phyloP scores from a whole-genome alignment of 2,888 invertebrate species.

The Brenthis hecate region DNA sequence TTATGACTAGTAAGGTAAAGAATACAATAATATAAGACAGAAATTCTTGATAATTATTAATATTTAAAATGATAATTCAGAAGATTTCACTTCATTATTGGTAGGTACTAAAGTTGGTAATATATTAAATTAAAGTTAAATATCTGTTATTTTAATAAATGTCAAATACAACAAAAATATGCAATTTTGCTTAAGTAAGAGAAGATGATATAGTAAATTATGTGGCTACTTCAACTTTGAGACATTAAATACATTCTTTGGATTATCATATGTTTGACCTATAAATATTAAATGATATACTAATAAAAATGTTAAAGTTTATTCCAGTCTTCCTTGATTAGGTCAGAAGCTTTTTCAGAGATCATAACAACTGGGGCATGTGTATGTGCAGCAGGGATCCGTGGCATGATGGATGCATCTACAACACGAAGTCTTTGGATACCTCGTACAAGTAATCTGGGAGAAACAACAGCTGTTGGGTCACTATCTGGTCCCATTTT shows the following conservation, averaged over 20 bases:
- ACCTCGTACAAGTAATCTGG: slow-evolving; percentile 73
- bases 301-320: slow-evolving; percentile 7
- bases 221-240: background rate
- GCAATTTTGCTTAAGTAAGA: no score
- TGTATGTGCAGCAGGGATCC: slow-evolving; percentile 79
- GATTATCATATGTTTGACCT: background rate
- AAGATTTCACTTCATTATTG: no score
- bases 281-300: background rate
- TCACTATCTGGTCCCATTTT: slow-evolving; percentile 87
- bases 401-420: slow-evolving; percentile 80
- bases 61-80: no score
- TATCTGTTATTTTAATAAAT: no score
- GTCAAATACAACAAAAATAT: no score
- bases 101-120: no score
- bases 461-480: slow-evolving; percentile 84
- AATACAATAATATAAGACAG: background rate
- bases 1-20: slow-evolving; percentile 8
- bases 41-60: no score
- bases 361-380: slow-evolving; percentile 81
- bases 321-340: slow-evolving; percentile 78
- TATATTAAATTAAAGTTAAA: no score
- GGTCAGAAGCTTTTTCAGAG: slow-evolving; percentile 78
- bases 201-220: background rate
- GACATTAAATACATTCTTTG: slow-evolving; percentile 18
- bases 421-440: slow-evolving; percentile 69